These are phyloP conservation scores for Nymphalis urticae DNA, from an alignment of 2,888 invertebrate species.

Conservation along the genomic window DNA sequence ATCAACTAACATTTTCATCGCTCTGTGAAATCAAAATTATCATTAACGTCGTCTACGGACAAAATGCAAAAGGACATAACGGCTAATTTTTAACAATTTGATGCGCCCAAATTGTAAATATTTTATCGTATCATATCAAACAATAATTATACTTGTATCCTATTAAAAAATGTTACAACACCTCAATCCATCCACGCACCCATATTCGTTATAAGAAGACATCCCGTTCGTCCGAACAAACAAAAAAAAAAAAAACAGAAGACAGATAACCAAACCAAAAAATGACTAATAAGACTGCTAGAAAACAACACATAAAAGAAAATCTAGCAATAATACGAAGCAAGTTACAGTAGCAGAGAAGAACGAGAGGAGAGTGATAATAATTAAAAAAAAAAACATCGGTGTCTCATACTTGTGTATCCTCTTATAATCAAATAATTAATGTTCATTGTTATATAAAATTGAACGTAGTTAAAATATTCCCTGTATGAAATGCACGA, in stretches of 20 bases:
- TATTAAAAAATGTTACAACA: conserved; percentile 20
- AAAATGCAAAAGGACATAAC: no score
- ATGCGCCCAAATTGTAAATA: no score
- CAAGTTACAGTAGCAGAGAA: conserved; percentile 54
- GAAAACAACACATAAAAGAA: conserved; percentile 37
- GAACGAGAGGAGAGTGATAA: conserved; percentile 42
- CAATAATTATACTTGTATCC: background rate
- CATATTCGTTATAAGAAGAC: conserved; percentile 54
- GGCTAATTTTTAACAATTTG: no score
- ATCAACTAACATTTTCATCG: no score
- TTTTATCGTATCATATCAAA: background rate
- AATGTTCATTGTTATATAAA: conserved; percentile 9
- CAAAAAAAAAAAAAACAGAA: conserved; percentile 45
- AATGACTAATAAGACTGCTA: conserved; percentile 42
- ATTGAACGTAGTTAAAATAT: conserved; percentile 22
- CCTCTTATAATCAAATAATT: conserved; percentile 50
- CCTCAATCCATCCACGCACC: conserved; percentile 46
- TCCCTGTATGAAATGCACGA: conserved; percentile 5
- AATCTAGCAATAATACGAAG: conserved; percentile 65
- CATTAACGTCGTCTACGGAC: no score
- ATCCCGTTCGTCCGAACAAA: conserved; percentile 38
- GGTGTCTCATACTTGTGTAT: conserved; percentile 72
- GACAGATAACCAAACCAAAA: conserved; percentile 40
- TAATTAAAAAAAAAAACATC: conserved; percentile 43
- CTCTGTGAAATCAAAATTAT: no score